Evolutionary conservation across 2,797 vertebrate species (phyloP), one percentile per base, ranked within the genome.

Genomic region (Pangasius sanitwongsei): DNA sequence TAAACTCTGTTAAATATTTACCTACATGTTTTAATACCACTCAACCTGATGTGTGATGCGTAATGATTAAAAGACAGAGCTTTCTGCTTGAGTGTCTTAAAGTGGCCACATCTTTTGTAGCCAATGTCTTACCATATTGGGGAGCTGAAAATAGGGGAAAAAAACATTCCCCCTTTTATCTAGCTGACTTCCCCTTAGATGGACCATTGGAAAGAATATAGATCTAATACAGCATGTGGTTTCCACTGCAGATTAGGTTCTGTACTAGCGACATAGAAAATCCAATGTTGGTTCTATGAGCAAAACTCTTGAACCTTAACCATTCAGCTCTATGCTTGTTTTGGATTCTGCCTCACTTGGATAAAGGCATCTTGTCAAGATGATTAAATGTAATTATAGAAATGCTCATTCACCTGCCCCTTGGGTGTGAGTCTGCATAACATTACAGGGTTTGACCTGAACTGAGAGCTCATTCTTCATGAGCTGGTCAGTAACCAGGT

Each of bases 1-100:
- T 91, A 89, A 89, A 91, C 59, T 53, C 57, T 90, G 94, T 95
- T 94, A 95, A 34, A 95, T 92, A 96, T 95, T 95, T 90, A 96
- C 94, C 90, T 75, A 89, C 89, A 90, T 28, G 88, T 81, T 75
- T 87, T 90, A 93, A 88, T 91, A 89, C 89, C 89, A 89, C 87
- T 86, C 78, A 74, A 78, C 87, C 83, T 88, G 87, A 91, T 90
- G 90, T 87, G 83, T 88, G 90, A 59, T 75, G 89, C 94, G 91
- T 95, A 96, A 97, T 96, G 93, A 96, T 96, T 97, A 89, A 95
- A 94, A 89, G 74, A 44, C 77, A 81, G 48, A 28, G 34, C 74
- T 59, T 82, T 82, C 55, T 13, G 55, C 20, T 61, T 13, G 41
- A 34, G 63, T 34, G 63, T 69, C 44, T 69, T 85, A 70, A 70